A percentile compares a stretch with the other conserved stretches of the same genome.
These are phyloP conservation scores for Anolis apletophallus DNA, from an alignment of 2,797 vertebrate species.

Conservation along the genomic window DNA sequence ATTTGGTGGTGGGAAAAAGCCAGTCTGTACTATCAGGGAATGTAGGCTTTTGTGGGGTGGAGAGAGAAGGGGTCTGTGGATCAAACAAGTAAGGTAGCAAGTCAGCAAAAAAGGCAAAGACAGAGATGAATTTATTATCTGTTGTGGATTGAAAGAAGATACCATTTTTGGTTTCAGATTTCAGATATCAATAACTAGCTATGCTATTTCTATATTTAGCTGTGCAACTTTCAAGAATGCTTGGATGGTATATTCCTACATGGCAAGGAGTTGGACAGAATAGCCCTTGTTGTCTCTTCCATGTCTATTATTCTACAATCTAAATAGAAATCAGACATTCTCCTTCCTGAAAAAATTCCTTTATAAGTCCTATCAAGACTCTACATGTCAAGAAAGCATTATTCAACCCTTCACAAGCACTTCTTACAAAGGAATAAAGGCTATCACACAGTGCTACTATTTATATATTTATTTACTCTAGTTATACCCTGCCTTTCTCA, in stretches of 20 bases:
- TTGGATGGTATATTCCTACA: too few species aligned
- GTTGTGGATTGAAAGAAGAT: not conserved
- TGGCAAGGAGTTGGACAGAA: too few species aligned
- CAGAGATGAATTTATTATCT: not conserved
- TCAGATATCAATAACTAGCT: too few species aligned
- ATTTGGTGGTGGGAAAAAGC: not conserved
- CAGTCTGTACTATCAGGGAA: not conserved
- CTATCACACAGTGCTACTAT: not conserved
- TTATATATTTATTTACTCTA: too few species aligned
- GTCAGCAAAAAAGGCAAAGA: not conserved
- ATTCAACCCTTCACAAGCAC: not conserved
- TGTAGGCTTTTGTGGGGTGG: not conserved
- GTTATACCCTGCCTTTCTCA: too few species aligned
- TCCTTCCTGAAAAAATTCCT: not conserved
- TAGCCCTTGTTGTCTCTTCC: too few species aligned
- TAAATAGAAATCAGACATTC: not conserved
- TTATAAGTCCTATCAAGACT: not conserved
- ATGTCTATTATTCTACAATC: too few species aligned
- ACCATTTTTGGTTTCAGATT: not conserved
- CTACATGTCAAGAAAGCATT: not conserved
- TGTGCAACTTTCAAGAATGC: too few species aligned
- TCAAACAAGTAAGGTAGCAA: not conserved
- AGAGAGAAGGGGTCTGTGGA: not conserved
- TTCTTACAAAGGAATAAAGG: not conserved
- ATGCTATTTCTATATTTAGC: not conserved